Base-by-base conservation (phyloP, 2,797 vertebrate species). In the Rhodeus uyekii region DNA sequence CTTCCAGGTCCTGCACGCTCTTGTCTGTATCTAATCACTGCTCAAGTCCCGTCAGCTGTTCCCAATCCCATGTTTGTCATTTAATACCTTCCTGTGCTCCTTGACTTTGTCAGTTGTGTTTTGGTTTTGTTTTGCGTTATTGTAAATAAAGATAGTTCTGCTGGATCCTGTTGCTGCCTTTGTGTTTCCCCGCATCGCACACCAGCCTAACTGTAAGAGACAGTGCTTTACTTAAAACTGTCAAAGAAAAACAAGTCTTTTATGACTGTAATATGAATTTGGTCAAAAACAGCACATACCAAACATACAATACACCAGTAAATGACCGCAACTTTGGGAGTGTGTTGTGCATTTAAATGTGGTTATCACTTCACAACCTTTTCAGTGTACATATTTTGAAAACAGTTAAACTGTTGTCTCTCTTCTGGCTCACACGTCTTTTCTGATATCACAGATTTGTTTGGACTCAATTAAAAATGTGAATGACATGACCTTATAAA, bases 381-480 rank as follows among this genome's bases (percentile, higher is more conserved):
- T 58, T 24, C 9, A 24, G 55, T 58, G 24, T 27, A 58, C 1
- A 5, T 58, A 58, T 14, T 58, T 58, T 27, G 12, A 14, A 14
- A 27, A 14, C 55, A 27, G 24, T 18, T 84, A 76, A 46, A 6
- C 16, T 46, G n/a, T 27, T 83, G 77, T 80, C 53, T 69, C 61
- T 74, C 50, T 68, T 81, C 19, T 27, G 68, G 61, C 84, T 81
- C 63, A 73, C 65, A 69, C 22, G 9, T 18, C 13, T 44, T 53
- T 77, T 53, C 34, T 76, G 77, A 76, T 72, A 80, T 84, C 69
- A 42, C 63, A 71, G 63, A 53, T 61, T 44, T 48, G 58, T 48
- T 34, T 7, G 14, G 39, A 4, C 9, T 5, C 18, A 9, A 2
- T 24, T 5, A 8, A 19, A 60, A 60, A 42, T 58, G 36, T 58